Base-by-base conservation (phyloP, 2,113 vertebrate genomes). In the Dipodomys merriami region DNA sequence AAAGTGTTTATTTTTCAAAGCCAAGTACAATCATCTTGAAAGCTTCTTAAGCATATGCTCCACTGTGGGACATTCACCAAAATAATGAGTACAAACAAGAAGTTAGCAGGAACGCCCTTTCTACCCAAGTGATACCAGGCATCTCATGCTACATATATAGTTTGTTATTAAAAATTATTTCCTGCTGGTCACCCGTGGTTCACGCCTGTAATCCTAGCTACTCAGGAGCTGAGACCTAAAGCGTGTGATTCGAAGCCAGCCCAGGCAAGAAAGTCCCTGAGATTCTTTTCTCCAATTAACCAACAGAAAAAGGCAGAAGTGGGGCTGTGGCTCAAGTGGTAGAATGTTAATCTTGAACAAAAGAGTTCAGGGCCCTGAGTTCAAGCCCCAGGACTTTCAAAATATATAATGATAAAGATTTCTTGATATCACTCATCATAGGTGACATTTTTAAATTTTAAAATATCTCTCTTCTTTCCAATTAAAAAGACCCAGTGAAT, bases 1-100 rank as follows among this genome's bases (percentile, higher is more conserved):
- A 94, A 12, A 87, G 35, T 86, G 86, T 78, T 73, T 94, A 12
- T 92, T 92, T 92, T 90, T 76, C 86, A 94, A 86, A 89, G 35
- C 78, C 86, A 96, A 95, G 22, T 46, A 90, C 6, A 86, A 92
- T 39, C 46, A 91, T 83, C 87, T 92, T 83, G 53, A 92, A 87
- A 92, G 30, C 6, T 83, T 92, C 78, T 33, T 83, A 83, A 90
- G 72, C 72, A 78, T 10, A 68, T 46, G 29, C 20, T 80, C 72
- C 73, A 87, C 33, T 27, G 39, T 73, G 27, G 27, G 83, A 79
- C 68, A 80, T 76, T 87, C 79, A 49, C 4, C 33, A 9, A 35
- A 49, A 95, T 71, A 49, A 12, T 74, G 13, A 90, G 12, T 57
- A 69, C 15, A 90, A 62, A 94, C 23, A 79, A 33, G 5, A 22